Percentiles rank a stretch among this genome's conserved stretches.
phyloP scores from a whole-genome alignment of 2,888 invertebrate genomes.

The Rotaria sp. region DNA sequence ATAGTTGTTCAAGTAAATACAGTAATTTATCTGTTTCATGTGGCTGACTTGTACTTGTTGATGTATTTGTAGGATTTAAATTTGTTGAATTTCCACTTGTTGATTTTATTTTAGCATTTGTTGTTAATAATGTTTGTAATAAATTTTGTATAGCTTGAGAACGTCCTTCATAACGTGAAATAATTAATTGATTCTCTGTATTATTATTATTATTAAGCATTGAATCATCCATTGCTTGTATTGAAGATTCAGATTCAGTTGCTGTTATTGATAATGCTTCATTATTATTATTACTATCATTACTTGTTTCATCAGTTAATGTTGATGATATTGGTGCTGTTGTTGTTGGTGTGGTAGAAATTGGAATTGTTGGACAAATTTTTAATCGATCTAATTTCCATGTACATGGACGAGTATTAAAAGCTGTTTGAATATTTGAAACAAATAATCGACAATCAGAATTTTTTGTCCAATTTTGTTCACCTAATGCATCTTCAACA shows the following conservation, averaged over 20 bases:
- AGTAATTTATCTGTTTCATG: conserved; percentile 20
- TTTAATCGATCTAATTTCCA: conserved; percentile 4
- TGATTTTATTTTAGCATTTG: neutral
- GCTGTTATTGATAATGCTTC: neutral
- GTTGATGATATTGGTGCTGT: neutral
- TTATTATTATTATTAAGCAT: neutral
- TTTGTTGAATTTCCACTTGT: neutral
- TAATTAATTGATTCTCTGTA: neutral
- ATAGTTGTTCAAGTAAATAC: conserved; percentile 55
- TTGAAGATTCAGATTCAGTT: neutral
- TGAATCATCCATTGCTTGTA: neutral
- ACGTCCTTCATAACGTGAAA: neutral
- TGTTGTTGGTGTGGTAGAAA: neutral
- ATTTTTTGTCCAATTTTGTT: conserved; percentile 85
- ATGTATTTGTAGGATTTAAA: neutral
- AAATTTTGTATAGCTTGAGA: neutral
- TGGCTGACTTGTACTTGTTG: neutral
- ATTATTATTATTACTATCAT: neutral
- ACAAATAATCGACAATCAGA: conserved; percentile 81
- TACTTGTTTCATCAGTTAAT: neutral
- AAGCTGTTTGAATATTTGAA: conserved; percentile 78
- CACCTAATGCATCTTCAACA: conserved; percentile 85
- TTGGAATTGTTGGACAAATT: neutral
- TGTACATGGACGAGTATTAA: conserved; percentile 64
- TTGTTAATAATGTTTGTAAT: neutral